These are phyloP conservation scores for Coranthus polyacanthus DNA, from an alignment of 2,797 vertebrate genomes.

Conservation along the genomic window DNA sequence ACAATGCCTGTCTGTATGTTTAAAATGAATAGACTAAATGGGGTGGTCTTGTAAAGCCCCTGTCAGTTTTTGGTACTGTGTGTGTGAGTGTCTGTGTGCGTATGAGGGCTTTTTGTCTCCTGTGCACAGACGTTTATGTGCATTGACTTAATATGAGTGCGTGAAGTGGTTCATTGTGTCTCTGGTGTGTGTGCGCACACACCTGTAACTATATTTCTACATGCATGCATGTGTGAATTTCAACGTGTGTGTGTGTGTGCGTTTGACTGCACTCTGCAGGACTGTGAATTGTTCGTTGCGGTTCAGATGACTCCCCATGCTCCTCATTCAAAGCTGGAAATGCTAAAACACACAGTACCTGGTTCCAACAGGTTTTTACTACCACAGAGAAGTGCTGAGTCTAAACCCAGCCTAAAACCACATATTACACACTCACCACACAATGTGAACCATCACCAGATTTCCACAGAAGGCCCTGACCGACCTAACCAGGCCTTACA, in stretches of 20 bases:
- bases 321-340: slow-evolving; percentile 73
- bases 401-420: slow-evolving; percentile 68
- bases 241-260: slow-evolving; percentile 24
- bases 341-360: slow-evolving; percentile 70
- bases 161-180: slow-evolving; percentile 57
- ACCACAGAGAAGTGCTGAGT: slow-evolving; percentile 73
- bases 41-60: slow-evolving; percentile 72
- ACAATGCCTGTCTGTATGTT: slow-evolving; percentile 75
- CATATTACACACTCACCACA: slow-evolving; percentile 63
- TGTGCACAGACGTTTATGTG: slow-evolving; percentile 46
- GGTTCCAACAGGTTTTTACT: slow-evolving; percentile 74
- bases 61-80: slow-evolving; percentile 54
- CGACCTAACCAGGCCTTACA: slow-evolving; percentile 21
- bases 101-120: slow-evolving; percentile 46
- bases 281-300: slow-evolving; percentile 66
- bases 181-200: slow-evolving; percentile 48
- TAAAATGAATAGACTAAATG: slow-evolving; percentile 65
- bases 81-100: slow-evolving; percentile 21
- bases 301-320: slow-evolving; percentile 74
- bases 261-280: slow-evolving; percentile 8
- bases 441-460: slow-evolving; percentile 44
- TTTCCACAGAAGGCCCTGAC: slow-evolving; percentile 49
- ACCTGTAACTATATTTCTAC: slow-evolving; percentile 56
- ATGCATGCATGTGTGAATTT: slow-evolving; percentile 6
- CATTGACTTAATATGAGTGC: slow-evolving; percentile 48